Evolutionary conservation across 2,113 vertebrate species (phyloP), one percentile per base, ranked within the genome.

Genomic region (Calyptomena viridis): DNA sequence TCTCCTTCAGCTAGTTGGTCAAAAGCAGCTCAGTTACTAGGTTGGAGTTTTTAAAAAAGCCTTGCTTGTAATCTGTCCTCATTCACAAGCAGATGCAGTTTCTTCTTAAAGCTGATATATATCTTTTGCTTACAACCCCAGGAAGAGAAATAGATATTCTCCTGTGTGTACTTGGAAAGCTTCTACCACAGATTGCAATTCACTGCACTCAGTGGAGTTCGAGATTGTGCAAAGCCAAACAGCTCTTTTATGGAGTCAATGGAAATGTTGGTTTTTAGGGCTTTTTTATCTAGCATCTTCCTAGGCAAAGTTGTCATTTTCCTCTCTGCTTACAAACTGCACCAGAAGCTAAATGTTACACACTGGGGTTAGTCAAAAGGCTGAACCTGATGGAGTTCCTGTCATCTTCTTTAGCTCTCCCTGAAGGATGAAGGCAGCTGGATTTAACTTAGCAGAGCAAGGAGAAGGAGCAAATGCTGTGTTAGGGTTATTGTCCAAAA

Each of bases 151-250:
- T 53, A 50, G 47, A 19, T 89, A 49, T 35, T 96, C 93, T 95
- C 83, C 63, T 80, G 76, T 49, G 88, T 73, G 64, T 80, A 47
- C 63, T 96, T 90, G 60, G 60, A 80, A 92, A 66, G 49, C 84
- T 94, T 94, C 90, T 93, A 68, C 52, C 73, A 46, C 49, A 86
- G 62, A 90, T 92, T 95, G 92, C 30, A 3, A 92, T 96, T 92
- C 80, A 88, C 53, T 91, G 71, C 46, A 50, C 83, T 91, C 93
- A 7, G 68, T 62, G 94, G 95, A 94, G 91, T 76, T 72, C 3
- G 20, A 75, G 84, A 86, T 75, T 74, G 82, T 90, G 87, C 74
- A 80, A 87, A 96, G 69, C 75, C 73, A 87, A 97, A 90, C 69
- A 87, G 79, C 53, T 85, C 83, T 91, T 84, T 72, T 91, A 87